A percentile compares a stretch with the other conserved stretches of the same genome.
phyloP scores from a whole-genome alignment of 2,797 vertebrate species.

The Staurois parvus region DNA sequence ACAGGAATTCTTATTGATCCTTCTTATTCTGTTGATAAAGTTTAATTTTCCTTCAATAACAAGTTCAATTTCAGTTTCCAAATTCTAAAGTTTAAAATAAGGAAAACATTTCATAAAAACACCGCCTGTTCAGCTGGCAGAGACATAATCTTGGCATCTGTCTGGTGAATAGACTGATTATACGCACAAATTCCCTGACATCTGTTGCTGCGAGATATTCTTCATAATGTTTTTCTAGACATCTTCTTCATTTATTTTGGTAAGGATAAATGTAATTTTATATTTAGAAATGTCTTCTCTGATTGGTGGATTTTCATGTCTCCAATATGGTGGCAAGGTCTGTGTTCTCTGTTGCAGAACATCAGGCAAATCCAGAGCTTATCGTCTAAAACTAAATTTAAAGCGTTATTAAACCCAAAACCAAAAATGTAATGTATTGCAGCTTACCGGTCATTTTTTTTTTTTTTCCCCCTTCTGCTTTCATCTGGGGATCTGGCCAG shows the following conservation, averaged over 20 bases:
- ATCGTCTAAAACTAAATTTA: too few species aligned
- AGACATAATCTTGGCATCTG: neutral
- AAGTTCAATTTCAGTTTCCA: conserved; percentile 32
- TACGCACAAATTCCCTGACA: neutral
- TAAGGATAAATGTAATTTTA: neutral
- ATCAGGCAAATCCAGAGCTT: neutral
- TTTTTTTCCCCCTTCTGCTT: too few species aligned
- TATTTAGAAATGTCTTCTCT: neutral
- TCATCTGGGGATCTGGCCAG: too few species aligned
- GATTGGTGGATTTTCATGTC: neutral
- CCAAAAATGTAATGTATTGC: too few species aligned
- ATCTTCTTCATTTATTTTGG: neutral
- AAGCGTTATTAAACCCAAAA: too few species aligned
- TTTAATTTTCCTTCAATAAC: conserved; percentile 1
- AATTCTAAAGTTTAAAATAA: conserved; percentile 12
- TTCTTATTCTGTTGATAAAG: neutral
- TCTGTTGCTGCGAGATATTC: neutral
- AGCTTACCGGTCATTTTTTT: too few species aligned
- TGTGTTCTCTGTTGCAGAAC: neutral
- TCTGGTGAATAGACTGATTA: neutral
- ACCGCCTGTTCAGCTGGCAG: conserved; percentile 26
- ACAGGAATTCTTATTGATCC: too few species aligned
- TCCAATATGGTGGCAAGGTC: neutral
- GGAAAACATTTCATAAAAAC: conserved; percentile 6
- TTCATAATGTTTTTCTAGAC: conserved; percentile 2